Evolutionary conservation across 2,113 vertebrate genomes (phyloP), one percentile per base, ranked within the genome.

Genomic region (Eulacestoma nigropectus): DNA sequence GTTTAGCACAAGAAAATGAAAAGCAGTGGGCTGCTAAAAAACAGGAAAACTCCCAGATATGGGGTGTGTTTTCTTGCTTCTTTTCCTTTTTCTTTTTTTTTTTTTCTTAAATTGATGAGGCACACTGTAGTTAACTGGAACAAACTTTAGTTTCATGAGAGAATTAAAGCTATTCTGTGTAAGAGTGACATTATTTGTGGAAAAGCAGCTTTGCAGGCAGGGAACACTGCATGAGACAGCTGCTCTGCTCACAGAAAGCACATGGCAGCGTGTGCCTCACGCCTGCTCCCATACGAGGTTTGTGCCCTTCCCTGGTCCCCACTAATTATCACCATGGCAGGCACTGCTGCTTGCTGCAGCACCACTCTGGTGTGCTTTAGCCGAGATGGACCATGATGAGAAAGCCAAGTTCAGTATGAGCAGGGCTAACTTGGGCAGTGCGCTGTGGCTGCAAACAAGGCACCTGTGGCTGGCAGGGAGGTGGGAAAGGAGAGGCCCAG

Each of bases 391-490:
- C 14, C 19, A 13, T 1, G 35, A 21, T 23, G 55, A 16, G 44
- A 35, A 70, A 63, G 46, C 13, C 19, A 7, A 9, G 42, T 2
- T 25, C 12, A 6, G 1, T 1, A 9, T 19, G 63, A 68, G 44
- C 25, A 30, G 69, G 29, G 56, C 10, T 27, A 4, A 9, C 23
- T 1, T 5, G 30, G 27, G 12, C 23, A 44, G 18, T 0, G 9
- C 8, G 0, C 20, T 2, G 42, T 5, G 52, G 15, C 70, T 32
- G 16, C 6, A 2, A 9, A 3, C 2, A 4, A 26, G 57, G 47
- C 19, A 16, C 16, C 0, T 25, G 9, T 0, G 12, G 10, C 75
- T 18, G 44, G 21, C 9, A 15, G 60, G n/a, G 30, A 0, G 1
- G 10, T 8, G 52, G n/a, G 47, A 46, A 49, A 22, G 41, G 37